phyloP scores from a whole-genome alignment of 2,113 vertebrate genomes.

The Heterocephalus glaber region DNA sequence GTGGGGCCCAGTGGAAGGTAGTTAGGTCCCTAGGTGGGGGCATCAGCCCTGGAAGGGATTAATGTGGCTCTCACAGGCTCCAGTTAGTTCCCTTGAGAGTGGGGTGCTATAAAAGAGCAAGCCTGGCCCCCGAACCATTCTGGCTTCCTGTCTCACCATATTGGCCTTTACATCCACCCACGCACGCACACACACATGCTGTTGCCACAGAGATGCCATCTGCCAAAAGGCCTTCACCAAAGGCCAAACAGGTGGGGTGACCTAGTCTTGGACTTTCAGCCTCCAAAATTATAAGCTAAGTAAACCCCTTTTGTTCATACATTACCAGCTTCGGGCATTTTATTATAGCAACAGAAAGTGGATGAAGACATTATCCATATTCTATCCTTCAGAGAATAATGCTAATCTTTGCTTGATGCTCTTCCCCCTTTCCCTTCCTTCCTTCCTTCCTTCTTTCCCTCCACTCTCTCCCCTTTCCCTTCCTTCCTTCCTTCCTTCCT shows the following conservation, averaged over 20 bases:
- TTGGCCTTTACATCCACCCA: too few relatives aligned
- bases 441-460: background rate
- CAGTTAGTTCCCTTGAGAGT: background rate
- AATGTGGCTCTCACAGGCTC: background rate
- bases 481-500: too few relatives aligned
- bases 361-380: background rate
- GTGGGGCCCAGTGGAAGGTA: too few relatives aligned
- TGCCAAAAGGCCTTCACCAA: background rate
- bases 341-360: background rate
- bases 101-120: background rate
- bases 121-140: background rate
- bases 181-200: background rate
- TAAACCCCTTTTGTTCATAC: background rate
- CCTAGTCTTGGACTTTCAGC: background rate
- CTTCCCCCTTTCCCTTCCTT: background rate
- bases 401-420: background rate
- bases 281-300: background rate
- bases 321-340: background rate
- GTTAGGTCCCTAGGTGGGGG: background rate
- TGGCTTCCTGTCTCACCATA: background rate
- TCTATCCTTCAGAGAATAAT: background rate
- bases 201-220: background rate
- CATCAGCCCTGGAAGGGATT: background rate
- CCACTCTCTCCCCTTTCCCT: background rate
- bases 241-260: background rate